A percentile compares a stretch with the other conserved stretches of the same genome.
Evolutionary conservation across 2,113 vertebrate genomes (phyloP).

Genomic region (Cheilinus undulatus): DNA sequence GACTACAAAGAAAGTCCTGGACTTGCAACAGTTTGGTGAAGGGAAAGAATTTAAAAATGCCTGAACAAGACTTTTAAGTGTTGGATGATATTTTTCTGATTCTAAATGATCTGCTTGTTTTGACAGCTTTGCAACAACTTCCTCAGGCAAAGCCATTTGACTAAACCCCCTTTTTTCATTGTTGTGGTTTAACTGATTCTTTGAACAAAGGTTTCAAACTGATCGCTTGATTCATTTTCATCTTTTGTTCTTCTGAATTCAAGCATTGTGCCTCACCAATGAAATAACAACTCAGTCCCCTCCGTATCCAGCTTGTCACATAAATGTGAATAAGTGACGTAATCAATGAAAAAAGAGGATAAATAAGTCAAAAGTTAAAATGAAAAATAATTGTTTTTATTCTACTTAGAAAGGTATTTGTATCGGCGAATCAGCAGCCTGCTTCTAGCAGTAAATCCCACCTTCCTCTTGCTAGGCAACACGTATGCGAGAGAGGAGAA

Average conservation of each 20-base stretch:
- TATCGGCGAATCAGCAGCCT: too few species aligned
- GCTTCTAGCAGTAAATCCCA: too few species aligned
- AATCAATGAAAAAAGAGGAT: too few species aligned
- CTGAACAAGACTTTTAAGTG: neutral
- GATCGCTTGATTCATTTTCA: conserved; percentile 11
- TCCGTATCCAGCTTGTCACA: too few species aligned
- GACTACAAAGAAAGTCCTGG: conserved; percentile 27
- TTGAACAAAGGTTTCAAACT: conserved; percentile 12
- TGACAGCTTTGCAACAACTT: neutral
- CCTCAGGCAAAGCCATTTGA: conserved; percentile 7
- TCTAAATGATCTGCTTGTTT: too few species aligned
- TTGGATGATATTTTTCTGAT: conserved; percentile 3
- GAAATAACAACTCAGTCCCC: neutral
- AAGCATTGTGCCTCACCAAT: conserved; percentile 10
- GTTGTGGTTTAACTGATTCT: conserved; percentile 1
- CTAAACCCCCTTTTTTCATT: neutral
- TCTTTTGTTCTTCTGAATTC: too few species aligned
- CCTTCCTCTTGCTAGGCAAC: too few species aligned
- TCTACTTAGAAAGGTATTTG: too few species aligned
- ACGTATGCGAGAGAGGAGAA: too few species aligned
- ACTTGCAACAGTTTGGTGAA: conserved; percentile 4
- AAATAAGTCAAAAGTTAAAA: too few species aligned
- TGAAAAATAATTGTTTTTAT: too few species aligned
- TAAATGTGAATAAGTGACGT: too few species aligned
- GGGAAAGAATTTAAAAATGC: neutral